Evolutionary conservation across 2,888 invertebrate species (phyloP).

Genomic region (Willowsia nigromaculata): DNA sequence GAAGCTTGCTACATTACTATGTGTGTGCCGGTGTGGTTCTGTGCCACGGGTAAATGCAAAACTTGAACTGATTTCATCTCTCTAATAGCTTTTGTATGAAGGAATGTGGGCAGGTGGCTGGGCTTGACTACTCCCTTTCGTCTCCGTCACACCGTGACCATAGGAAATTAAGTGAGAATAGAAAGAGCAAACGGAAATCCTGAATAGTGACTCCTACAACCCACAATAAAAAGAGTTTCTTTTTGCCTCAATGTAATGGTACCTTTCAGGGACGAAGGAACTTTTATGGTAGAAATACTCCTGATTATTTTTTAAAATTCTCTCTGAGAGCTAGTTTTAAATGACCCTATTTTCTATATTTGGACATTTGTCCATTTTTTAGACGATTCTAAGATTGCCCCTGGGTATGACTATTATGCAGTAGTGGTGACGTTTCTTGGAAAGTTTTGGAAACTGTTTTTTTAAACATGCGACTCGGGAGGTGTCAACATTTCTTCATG

Average conservation of each 20-base stretch:
- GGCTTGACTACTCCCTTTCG: background rate
- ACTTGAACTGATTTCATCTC: background rate
- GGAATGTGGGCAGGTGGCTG: background rate
- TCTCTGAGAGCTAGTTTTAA: too few species aligned
- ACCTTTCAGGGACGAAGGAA: background rate
- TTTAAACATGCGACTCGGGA: too few species aligned
- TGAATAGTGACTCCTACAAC: background rate
- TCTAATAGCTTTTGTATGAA: background rate
- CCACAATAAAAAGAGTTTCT: background rate
- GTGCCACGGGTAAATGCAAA: background rate
- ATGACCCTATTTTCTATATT: too few species aligned
- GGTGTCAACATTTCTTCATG: too few species aligned
- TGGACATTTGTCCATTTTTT: too few species aligned
- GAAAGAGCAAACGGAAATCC: conserved; percentile 24
- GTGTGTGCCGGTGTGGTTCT: background rate
- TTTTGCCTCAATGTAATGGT: background rate
- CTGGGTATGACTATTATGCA: too few species aligned
- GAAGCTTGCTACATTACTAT: too few species aligned
- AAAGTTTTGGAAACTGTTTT: too few species aligned
- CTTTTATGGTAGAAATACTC: too few species aligned
- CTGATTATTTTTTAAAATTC: too few species aligned
- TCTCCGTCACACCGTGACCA: conserved; percentile 8
- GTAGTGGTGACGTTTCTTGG: too few species aligned
- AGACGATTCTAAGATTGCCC: too few species aligned
- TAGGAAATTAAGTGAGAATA: conserved; percentile 1